Evolutionary conservation across 2,888 invertebrate genomes (phyloP).

Genomic region (Lochmaea capreae): DNA sequence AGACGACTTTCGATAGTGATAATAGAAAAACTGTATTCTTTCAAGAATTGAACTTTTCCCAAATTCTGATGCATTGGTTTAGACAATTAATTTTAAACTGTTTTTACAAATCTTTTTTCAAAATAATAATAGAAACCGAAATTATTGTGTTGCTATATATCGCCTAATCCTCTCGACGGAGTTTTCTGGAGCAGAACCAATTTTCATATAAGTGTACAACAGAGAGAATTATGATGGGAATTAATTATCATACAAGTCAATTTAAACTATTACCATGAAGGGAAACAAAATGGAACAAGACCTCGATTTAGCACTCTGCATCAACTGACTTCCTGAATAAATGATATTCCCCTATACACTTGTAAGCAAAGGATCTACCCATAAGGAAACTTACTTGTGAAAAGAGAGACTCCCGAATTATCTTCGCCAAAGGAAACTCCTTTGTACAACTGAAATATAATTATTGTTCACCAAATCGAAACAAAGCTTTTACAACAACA

Average conservation of each 20-base stretch:
- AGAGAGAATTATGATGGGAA: slow-evolving; percentile 17
- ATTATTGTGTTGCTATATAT: neutral
- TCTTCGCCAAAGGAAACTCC: slow-evolving; percentile 34
- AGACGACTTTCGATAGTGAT: no score
- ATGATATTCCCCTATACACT: slow-evolving; percentile 33
- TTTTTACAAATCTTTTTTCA: neutral
- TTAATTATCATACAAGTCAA: slow-evolving; percentile 36
- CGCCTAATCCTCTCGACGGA: neutral
- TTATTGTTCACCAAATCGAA: slow-evolving; percentile 36
- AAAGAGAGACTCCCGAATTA: slow-evolving; percentile 36
- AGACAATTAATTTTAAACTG: no score
- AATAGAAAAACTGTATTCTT: no score
- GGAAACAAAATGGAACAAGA: slow-evolving; percentile 35
- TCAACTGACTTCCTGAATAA: slow-evolving; percentile 40
- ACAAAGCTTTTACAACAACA: slow-evolving; percentile 27
- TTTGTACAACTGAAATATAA: slow-evolving; percentile 38
- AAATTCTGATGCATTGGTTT: no score
- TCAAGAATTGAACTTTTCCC: no score
- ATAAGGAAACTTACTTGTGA: slow-evolving; percentile 37
- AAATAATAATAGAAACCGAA: neutral
- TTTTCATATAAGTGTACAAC: neutral
- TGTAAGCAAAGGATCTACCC: slow-evolving; percentile 35
- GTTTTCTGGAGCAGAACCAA: neutral
- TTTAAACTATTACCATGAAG: slow-evolving; percentile 36
- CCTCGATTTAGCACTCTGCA: slow-evolving; percentile 34